phyloP scores from a whole-genome alignment of 2,797 vertebrate species.

The Urosaurus nigricauda region DNA sequence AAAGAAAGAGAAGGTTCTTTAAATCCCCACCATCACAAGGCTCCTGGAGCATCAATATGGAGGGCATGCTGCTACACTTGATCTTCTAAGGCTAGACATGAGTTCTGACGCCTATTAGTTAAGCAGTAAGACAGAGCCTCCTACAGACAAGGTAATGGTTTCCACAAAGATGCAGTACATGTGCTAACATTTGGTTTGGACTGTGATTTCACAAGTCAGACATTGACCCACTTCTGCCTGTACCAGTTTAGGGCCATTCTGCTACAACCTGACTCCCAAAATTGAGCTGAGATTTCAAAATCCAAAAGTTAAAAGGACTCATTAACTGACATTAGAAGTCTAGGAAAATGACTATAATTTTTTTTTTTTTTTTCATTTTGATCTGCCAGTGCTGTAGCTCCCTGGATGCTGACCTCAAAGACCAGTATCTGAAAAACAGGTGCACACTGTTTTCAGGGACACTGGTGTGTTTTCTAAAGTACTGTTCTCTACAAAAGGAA shows the following conservation, averaged over 20 bases:
- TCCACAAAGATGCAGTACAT: neutral
- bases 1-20: neutral
- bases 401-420: too few species aligned
- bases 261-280: neutral
- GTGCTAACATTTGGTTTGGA: neutral
- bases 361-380: too few species aligned
- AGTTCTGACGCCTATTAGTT: neutral
- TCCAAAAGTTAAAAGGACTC: neutral
- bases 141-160: neutral
- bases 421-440: too few species aligned
- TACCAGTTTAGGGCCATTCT: neutral
- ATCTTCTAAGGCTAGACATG: neutral
- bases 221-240: neutral
- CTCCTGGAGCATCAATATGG: neutral
- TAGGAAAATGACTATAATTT: too few species aligned
- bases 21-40: neutral
- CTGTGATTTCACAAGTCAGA: neutral
- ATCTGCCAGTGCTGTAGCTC: too few species aligned
- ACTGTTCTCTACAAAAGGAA: too few species aligned
- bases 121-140: neutral
- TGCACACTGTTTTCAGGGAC: too few species aligned
- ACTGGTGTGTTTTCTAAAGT: too few species aligned
- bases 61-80: neutral
- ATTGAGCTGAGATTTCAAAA: neutral
- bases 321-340: neutral